Evolutionary conservation across 2,797 vertebrate species (phyloP).

Genomic region (Natrix natrix): DNA sequence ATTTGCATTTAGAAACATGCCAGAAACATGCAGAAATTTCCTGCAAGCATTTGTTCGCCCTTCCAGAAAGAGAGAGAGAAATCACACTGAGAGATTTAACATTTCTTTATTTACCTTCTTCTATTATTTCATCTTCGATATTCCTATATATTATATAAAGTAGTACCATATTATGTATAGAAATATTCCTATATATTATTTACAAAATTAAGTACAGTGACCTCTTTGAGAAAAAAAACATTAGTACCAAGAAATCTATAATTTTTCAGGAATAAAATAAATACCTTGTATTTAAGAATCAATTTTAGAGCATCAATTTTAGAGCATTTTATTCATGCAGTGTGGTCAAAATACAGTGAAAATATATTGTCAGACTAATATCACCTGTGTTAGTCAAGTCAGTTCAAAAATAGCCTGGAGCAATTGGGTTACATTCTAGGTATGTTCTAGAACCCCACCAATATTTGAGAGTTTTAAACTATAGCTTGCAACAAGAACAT

Average conservation of each 20-base stretch:
- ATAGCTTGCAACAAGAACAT: not conserved
- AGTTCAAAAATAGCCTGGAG: not conserved
- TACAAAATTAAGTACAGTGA: slow-evolving; percentile 37
- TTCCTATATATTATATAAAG: slow-evolving; percentile 36
- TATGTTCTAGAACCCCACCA: not conserved
- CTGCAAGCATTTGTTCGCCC: slow-evolving; percentile 25
- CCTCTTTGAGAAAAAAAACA: slow-evolving; percentile 31
- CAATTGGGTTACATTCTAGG: not conserved
- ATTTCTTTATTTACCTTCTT: slow-evolving; percentile 51
- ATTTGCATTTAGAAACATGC: slow-evolving; percentile 62
- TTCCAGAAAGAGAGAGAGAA: slow-evolving; percentile 54
- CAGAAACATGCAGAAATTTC: slow-evolving; percentile 31
- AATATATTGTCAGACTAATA: not conserved
- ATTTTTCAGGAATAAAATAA: not conserved
- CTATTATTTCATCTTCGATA: slow-evolving; percentile 41
- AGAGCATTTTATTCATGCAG: not conserved
- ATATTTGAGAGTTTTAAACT: not conserved
- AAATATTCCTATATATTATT: slow-evolving; percentile 39
- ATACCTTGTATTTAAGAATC: not conserved
- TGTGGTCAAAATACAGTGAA: not conserved
- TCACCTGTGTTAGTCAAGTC: not conserved
- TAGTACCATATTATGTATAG: slow-evolving; percentile 7
- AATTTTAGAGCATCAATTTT: slow-evolving; percentile 19
- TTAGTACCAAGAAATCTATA: slow-evolving; percentile 8
- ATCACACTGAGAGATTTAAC: slow-evolving; percentile 47